These are phyloP conservation scores for Ancistrus triradiatus DNA, from an alignment of 2,113 vertebrate species.

Conservation along the genomic window DNA sequence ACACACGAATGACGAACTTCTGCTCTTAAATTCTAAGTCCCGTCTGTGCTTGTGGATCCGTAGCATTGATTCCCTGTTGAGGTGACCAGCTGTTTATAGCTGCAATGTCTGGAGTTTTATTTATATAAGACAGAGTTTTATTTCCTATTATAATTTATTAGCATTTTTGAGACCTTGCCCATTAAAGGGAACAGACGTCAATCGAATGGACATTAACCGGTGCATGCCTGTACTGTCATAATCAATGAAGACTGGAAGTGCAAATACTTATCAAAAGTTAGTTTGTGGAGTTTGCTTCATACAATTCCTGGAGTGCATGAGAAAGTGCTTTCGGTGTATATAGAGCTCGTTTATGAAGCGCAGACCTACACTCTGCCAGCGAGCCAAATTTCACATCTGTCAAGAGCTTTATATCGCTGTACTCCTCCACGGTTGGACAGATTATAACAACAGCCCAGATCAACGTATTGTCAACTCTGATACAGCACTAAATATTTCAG, in stretches of 20 bases:
- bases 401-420: conserved; percentile 42
- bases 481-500: neutral
- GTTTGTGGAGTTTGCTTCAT: conserved; percentile 16
- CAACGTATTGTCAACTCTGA: conserved; percentile 22
- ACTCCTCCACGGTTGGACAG: conserved; percentile 34
- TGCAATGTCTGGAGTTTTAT: too few species aligned
- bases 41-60: too few species aligned
- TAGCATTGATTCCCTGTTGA: too few species aligned
- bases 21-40: too few species aligned
- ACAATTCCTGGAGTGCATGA: conserved; percentile 21
- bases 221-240: conserved; percentile 13
- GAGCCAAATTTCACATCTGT: conserved; percentile 46
- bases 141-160: too few species aligned
- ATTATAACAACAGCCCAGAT: conserved; percentile 31
- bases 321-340: conserved; percentile 34
- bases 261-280: conserved; percentile 9
- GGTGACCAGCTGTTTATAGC: too few species aligned
- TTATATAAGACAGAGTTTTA: too few species aligned
- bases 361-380: conserved; percentile 27
- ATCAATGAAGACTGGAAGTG: conserved; percentile 19
- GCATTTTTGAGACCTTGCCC: too few species aligned
- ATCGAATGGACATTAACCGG: too few species aligned
- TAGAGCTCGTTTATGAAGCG: conserved; percentile 33
- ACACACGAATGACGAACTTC: too few species aligned
- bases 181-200: too few species aligned